A percentile compares a stretch with the other conserved stretches of the same genome.
These are phyloP conservation scores for Acanthococcus lagerstroemiae DNA, from an alignment of 2,888 invertebrate species.

Conservation along the genomic window DNA sequence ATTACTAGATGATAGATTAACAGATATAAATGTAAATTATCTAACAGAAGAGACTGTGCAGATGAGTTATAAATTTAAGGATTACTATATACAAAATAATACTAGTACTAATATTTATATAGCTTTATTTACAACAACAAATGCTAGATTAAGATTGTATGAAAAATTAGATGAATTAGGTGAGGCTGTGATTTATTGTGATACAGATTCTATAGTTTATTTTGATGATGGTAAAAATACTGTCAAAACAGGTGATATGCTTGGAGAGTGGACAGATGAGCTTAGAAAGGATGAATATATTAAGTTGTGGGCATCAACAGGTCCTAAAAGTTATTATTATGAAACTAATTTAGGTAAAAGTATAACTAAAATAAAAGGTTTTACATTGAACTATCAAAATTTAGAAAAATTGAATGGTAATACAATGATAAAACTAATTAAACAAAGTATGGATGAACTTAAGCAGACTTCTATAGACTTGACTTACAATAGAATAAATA, in stretches of 20 bases:
- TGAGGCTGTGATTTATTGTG: no score
- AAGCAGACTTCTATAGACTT: not conserved
- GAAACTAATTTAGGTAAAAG: not conserved
- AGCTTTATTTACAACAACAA: no score
- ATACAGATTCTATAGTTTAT: no score
- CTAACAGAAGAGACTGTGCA: constrained; percentile 7
- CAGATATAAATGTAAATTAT: constrained; percentile 16
- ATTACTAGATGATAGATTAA: constrained; percentile 12
- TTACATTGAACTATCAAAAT: constrained; percentile 1
- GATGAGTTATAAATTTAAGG: no score
- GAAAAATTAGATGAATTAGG: no score
- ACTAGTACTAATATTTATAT: no score
- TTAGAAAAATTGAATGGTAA: not conserved
- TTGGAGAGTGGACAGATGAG: no score
- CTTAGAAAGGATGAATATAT: no score
- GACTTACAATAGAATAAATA: not conserved
- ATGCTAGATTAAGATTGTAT: no score
- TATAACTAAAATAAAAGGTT: constrained; percentile 3
- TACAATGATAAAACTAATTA: constrained; percentile 1
- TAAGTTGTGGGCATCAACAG: not conserved
- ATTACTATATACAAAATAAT: no score
- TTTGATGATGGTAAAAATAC: no score
- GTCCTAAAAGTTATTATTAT: constrained; percentile 5
- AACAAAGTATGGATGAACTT: not conserved
- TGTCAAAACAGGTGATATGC: no score